A percentile compares a stretch with the other conserved stretches of the same genome.
phyloP scores from a whole-genome alignment of 64 coral and sea anemone species.

The Catalaphyllia jardinei region DNA sequence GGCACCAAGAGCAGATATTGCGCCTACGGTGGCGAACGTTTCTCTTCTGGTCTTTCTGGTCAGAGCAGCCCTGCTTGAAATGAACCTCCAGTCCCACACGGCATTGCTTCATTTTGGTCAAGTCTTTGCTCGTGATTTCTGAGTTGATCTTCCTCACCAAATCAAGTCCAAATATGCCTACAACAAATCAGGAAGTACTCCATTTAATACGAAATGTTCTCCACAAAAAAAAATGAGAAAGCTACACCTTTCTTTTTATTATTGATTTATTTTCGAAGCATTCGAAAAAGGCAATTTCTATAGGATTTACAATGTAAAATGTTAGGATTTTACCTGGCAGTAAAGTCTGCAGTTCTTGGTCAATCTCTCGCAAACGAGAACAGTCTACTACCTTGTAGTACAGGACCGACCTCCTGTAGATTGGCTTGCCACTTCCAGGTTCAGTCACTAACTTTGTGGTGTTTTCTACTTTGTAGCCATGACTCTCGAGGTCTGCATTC shows the following conservation, averaged over 20 bases:
- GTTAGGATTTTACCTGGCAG: background rate
- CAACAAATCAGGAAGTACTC: background rate
- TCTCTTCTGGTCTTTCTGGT: background rate
- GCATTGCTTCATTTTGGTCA: background rate
- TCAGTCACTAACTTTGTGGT: background rate
- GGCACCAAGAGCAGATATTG: background rate
- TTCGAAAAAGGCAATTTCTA: too few relatives aligned
- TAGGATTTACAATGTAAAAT: too few relatives aligned
- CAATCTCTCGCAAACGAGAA: background rate
- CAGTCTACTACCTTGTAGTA: conserved; percentile 32
- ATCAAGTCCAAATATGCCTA: background rate
- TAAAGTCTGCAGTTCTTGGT: background rate
- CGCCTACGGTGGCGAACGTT: background rate
- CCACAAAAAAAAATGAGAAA: background rate
- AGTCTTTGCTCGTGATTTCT: background rate
- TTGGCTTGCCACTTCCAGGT: background rate
- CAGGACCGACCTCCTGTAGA: background rate
- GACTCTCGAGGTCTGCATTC: conserved; percentile 11
- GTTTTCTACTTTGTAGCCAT: conserved; percentile 37
- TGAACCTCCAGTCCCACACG: background rate
- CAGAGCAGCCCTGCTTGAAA: background rate
- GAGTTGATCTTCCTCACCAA: background rate
- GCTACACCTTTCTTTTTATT: background rate
- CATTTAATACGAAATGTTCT: background rate
- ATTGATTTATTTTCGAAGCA: too few relatives aligned